Percentiles rank a stretch among this genome's conserved stretches.
These are phyloP conservation scores for Galerucella pusilla DNA, from an alignment of 2,888 invertebrate species.

Conservation along the genomic window DNA sequence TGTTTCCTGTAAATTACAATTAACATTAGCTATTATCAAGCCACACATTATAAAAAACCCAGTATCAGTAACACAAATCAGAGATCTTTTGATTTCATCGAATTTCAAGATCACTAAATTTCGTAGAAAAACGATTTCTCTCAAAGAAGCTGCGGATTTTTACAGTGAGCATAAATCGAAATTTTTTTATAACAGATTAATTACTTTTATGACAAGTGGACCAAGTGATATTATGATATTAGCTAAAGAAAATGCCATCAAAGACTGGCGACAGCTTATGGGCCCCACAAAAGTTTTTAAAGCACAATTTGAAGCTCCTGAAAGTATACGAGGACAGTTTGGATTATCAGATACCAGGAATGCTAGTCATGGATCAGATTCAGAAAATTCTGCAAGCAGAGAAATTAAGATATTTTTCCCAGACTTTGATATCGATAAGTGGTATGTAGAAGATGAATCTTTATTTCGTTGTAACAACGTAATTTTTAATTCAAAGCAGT, in stretches of 20 bases:
- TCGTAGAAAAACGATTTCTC: constrained; percentile 72
- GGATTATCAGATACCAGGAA: constrained; percentile 95
- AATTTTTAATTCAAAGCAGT: constrained; percentile 49
- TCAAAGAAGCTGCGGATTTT: constrained; percentile 76
- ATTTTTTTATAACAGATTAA: constrained; percentile 85
- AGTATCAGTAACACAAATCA: constrained; percentile 75
- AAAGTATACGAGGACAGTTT: constrained; percentile 83
- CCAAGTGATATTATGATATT: constrained; percentile 84
- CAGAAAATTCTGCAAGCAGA: constrained; percentile 75
- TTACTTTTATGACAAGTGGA: constrained; percentile 89
- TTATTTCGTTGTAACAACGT: constrained; percentile 54
- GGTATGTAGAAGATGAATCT: constrained; percentile 72
- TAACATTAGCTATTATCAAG: constrained; percentile 89
- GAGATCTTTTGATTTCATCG: constrained; percentile 72
- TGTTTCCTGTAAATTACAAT: constrained; percentile 64
- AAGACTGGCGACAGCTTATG: constrained; percentile 83
- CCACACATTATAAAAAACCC: constrained; percentile 87
- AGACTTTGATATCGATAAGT: constrained; percentile 76
- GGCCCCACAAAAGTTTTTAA: constrained; percentile 92
- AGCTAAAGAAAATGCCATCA: constrained; percentile 79
- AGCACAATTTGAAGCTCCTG: constrained; percentile 81
- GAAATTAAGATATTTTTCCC: constrained; percentile 90
- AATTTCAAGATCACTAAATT: constrained; percentile 81
- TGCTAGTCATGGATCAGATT: constrained; percentile 94
- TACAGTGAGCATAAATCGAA: constrained; percentile 85